Evolutionary conservation across 2,888 invertebrate genomes (phyloP).

Genomic region (Lampropteryx suffumata): DNA sequence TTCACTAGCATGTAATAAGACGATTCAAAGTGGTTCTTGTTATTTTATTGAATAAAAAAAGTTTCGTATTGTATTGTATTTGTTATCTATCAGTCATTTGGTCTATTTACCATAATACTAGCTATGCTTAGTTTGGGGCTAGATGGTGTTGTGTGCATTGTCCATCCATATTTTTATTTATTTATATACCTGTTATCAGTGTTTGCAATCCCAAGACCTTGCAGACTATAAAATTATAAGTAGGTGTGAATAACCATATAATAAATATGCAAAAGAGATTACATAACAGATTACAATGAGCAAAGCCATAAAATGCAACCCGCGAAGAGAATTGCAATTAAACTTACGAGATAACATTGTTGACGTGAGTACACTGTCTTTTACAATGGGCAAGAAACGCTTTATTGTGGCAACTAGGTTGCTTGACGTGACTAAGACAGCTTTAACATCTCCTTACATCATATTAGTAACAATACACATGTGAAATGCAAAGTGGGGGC

Average conservation of each 20-base stretch:
- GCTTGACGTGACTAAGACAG: slow-evolving; percentile 2
- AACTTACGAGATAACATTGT: slow-evolving; percentile 19
- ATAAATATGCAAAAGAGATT: slow-evolving; percentile 1
- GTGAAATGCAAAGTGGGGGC: no score
- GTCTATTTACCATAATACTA: no score
- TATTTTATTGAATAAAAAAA: no score
- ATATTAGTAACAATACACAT: slow-evolving; percentile 4
- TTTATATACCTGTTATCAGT: no score
- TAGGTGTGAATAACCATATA: slow-evolving; percentile 6
- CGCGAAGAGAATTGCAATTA: slow-evolving; percentile 10
- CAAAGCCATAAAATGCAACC: slow-evolving; percentile 11
- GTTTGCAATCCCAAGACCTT: no score
- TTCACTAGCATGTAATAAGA: no score
- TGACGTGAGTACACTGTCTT: slow-evolving; percentile 8
- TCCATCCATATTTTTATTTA: no score
- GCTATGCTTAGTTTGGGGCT: no score
- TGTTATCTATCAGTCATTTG: no score
- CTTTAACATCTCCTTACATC: slow-evolving; percentile 3
- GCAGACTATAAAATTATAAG: not conserved
- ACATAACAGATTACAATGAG: slow-evolving; percentile 2
- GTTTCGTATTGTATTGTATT: no score
- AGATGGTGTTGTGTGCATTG: no score
- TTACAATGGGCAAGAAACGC: slow-evolving; percentile 5
- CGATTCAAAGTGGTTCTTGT: no score
- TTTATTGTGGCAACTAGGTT: slow-evolving; percentile 3